These are phyloP conservation scores for Calidris pygmaea DNA, from an alignment of 2,113 vertebrate species.

Conservation along the genomic window DNA sequence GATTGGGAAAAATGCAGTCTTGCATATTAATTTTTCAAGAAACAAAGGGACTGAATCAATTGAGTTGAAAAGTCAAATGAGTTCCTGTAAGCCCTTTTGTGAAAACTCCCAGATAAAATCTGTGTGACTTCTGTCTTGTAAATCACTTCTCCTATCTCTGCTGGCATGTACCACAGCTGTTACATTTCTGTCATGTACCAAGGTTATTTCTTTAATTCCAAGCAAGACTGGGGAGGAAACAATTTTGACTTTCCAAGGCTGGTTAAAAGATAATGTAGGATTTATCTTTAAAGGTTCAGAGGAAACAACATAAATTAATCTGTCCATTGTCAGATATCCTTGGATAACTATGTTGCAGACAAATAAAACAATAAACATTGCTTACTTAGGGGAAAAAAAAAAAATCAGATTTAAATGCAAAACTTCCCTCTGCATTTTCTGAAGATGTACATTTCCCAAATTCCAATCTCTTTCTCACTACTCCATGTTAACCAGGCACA, in stretches of 20 bases:
- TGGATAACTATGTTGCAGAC: background rate
- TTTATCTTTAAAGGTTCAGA: constrained; percentile 15
- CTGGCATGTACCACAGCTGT: background rate
- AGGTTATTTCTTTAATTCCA: constrained; percentile 22
- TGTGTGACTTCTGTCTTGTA: background rate
- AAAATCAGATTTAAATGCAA: background rate
- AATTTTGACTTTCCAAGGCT: constrained; percentile 26
- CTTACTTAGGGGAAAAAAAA: background rate
- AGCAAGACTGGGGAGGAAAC: background rate
- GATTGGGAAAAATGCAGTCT: background rate
- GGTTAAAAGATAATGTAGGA: background rate
- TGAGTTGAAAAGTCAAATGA: background rate
- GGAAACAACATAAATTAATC: background rate
- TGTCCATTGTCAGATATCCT: background rate
- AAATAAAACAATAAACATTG: constrained; percentile 3
- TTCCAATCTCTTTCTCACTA: background rate
- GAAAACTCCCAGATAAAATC: constrained; percentile 13
- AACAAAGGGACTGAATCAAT: constrained; percentile 10
- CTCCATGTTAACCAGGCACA: background rate
- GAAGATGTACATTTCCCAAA: background rate
- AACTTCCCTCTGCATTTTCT: background rate
- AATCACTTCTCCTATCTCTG: background rate
- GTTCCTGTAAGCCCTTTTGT: background rate
- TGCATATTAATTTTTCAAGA: background rate
- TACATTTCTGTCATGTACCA: background rate